phyloP scores from a whole-genome alignment of 2,888 invertebrate species.

The Therioaphis trifolii region DNA sequence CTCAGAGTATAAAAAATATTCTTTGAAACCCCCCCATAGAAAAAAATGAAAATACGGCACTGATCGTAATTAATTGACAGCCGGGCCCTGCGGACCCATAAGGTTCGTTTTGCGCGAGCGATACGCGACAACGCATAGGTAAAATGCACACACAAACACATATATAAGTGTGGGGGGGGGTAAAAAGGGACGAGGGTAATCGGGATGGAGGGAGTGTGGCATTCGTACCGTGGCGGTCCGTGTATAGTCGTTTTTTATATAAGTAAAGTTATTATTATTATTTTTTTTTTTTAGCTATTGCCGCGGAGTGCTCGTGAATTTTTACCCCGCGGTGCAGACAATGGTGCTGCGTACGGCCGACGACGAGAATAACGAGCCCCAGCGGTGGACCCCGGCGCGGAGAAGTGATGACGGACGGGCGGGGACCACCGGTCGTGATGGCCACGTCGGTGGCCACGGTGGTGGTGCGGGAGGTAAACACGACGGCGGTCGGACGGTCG shows the following conservation, averaged over 20 bases:
- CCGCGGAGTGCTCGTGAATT: neutral
- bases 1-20: too few species aligned
- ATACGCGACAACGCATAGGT: too few species aligned
- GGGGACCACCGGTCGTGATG: slow-evolving; percentile 5
- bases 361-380: slow-evolving; percentile 35
- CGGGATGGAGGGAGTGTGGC: too few species aligned
- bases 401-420: neutral
- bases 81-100: neutral
- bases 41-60: too few species aligned
- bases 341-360: neutral
- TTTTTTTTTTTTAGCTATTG: neutral
- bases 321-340: slow-evolving; percentile 9
- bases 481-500: too few species aligned
- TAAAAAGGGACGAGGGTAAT: too few species aligned
- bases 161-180: too few species aligned
- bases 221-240: neutral
- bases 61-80: slow-evolving; percentile 1
- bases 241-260: neutral
- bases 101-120: neutral
- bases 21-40: too few species aligned
- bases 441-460: neutral
- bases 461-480: neutral
- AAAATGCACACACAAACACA: too few species aligned
- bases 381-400: neutral
- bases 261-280: slow-evolving; percentile 15